Evolutionary conservation across 1,140 invertebrate species (phyloP), one percentile per base, ranked within the genome.

Genomic region (Drosophila neocordata): DNA sequence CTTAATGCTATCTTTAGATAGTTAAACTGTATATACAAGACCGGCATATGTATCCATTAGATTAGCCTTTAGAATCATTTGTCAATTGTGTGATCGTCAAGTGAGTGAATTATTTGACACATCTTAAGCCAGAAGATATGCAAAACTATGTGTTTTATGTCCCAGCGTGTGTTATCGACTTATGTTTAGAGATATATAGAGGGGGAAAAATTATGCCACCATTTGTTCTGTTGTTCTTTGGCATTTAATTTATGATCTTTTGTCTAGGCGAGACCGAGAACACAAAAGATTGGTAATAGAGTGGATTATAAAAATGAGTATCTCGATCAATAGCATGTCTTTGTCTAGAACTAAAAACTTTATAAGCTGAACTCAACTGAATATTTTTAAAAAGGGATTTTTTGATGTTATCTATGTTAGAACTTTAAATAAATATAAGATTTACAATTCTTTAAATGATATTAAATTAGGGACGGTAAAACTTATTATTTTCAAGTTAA

Each of bases 191-290:
- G 18, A 4, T 44, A 44, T 18, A 13, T 15, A 20, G 18, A 48
- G 15, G 15, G 41, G 41, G 5, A 7, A 31, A 48, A 48, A 48
- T 48, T 20, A 48, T 48, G 41, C 41, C 41, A 48, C 41, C 41
- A 48, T 48, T 48, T 48, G 41, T 48, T 48, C 9, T 48, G 41
- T 48, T 48, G 41, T 48, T 48, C 41, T 31, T 55, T 22, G 15
- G 15, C 57, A 53, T 55, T 59, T 74, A 74, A 78, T 78, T 78
- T 75, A 78, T 78, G 75, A 57, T 63, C 67, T 63, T 78, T 63
- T 59, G 52, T 13, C 15, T 57, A 9, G 59, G 18, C 35, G 71
- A 41, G 68, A 44, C 31, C 15, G 13, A n/a, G 20, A 37, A 18
- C 2, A 38, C 12, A 34, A 18, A 38, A 59, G 37, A 59, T 8